A percentile compares a stretch with the other conserved stretches of the same genome.
Conservation (phyloP, 2,797 vertebrate species). For the Neosilurus mollespiculum region DNA sequence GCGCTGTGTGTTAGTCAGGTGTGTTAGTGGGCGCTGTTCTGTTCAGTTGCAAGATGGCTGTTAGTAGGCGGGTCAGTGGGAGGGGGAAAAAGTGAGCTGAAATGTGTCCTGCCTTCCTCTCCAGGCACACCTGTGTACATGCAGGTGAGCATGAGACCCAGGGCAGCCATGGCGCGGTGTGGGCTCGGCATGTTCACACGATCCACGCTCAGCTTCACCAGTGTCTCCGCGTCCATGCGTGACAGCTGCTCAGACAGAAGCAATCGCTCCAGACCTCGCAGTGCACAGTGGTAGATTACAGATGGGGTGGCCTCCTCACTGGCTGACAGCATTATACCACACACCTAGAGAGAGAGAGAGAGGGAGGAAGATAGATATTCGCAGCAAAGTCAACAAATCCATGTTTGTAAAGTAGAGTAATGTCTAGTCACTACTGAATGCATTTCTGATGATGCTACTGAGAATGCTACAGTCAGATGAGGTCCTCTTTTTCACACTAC, state of each 20-base stretch:
- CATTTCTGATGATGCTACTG: not conserved
- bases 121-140: slow-evolving; percentile 93
- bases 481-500: not conserved
- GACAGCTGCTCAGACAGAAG: slow-evolving; percentile 95
- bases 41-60: not conserved
- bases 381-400: not conserved
- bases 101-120: slow-evolving; percentile 61
- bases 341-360: slow-evolving; percentile 74
- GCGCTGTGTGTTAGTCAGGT: slow-evolving; percentile 41
- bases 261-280: slow-evolving; percentile 92
- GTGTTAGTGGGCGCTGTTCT: slow-evolving; percentile 37
- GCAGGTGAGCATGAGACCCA: slow-evolving; percentile 98
- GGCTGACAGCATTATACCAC: slow-evolving; percentile 91
- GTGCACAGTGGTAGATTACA: slow-evolving; percentile 90
- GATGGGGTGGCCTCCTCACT: slow-evolving; percentile 93
- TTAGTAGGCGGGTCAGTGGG: slow-evolving; percentile 53
- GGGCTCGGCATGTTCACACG: slow-evolving; percentile 95
- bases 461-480: not conserved
- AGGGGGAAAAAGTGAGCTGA: slow-evolving; percentile 54
- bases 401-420: not conserved
- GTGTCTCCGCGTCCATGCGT: slow-evolving; percentile 86
- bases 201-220: slow-evolving; percentile 96
- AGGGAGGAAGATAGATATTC: not conserved
- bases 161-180: slow-evolving; percentile 93
- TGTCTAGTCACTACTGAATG: not conserved